Percentiles rank a stretch among this genome's conserved stretches.
Conservation (phyloP, 2,888 invertebrate genomes). For the Drymonia ruficornis region DNA sequence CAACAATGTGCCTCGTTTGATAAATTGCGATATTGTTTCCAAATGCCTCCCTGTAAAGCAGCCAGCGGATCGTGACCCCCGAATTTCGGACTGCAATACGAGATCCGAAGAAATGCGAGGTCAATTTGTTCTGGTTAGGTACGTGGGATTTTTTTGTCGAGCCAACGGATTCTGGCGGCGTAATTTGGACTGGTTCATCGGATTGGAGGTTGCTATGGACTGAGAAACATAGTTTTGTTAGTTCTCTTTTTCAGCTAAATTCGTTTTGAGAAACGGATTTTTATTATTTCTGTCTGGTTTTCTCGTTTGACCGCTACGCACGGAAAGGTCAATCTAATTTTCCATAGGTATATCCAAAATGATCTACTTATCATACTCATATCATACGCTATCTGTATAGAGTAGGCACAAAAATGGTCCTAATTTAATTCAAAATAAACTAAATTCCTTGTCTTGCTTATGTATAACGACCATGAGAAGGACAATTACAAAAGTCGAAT, state of each 20-base stretch:
- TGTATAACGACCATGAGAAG: too few species aligned
- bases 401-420: too few species aligned
- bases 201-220: conserved; percentile 38
- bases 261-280: too few species aligned
- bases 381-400: too few species aligned
- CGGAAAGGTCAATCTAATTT: too few species aligned
- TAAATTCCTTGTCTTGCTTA: too few species aligned
- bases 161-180: conserved; percentile 49
- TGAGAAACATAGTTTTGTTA: conserved; percentile 27
- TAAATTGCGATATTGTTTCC: conserved; percentile 81
- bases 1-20: conserved; percentile 81
- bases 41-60: conserved; percentile 57
- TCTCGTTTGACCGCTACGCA: too few species aligned
- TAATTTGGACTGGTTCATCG: conserved; percentile 56
- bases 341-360: too few species aligned
- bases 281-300: too few species aligned
- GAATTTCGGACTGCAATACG: conserved; percentile 13
- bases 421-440: too few species aligned
- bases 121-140: conserved; percentile 33
- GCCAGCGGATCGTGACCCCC: conserved; percentile 39
- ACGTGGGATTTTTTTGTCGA: conserved; percentile 41
- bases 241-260: too few species aligned
- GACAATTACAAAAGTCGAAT: too few species aligned
- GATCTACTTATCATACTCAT: conserved; percentile 15
- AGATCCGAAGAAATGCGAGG: conserved; percentile 13